Base-by-base conservation (phyloP, 53 echinoderm and acorn worm genomes). In the Patiria pectinifera region DNA sequence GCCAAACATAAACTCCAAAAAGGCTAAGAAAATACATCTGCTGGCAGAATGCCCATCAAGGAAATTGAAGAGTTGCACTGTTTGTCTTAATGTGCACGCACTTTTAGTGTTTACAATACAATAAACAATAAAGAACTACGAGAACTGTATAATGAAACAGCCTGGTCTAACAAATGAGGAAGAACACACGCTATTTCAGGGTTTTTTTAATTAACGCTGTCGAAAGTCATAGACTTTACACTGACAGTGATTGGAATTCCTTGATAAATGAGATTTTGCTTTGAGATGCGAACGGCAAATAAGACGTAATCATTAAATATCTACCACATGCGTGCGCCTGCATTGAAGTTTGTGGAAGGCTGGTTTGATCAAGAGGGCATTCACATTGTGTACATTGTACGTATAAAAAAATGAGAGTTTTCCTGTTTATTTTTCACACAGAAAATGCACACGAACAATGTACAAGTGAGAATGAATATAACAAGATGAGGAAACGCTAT, bases 1-100 rank as follows among this genome's bases (percentile, higher is more conserved):
- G 86, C 47, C 13, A 47, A 86, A 59, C 48, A 48, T 86, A 86
- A 86, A 86, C 86, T 86, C 72, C 58, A 26, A 86, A 87, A 87
- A 77, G 76, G 87, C 87, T 78, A 77, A 24, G 76, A 26, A 87
- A 87, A 87, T 43, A 87, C 58, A 87, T 61, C 61, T 16, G 59
- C 45, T 76, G 82, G 19, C 48, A n/a, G 49, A 53, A 82, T 82
- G 59, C 24, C 74, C 74, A 22, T 74, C 26, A 23, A 74, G 74
- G 74, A 74, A 74, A 74, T 74, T 74, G 21, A 74, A 74, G 74
- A 24, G 66, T 0, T 18, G 14, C 12, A 66, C 2, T 15, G 66
- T 16, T 14, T 13, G 19, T 66, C 19, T 16, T 14, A 66, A 11
- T 18, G 6, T 18, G 19, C 66, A 66, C 15, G 66, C 66, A 66